Conservation (phyloP, 2,888 invertebrate species). For the Notocelia uddmanniana region DNA sequence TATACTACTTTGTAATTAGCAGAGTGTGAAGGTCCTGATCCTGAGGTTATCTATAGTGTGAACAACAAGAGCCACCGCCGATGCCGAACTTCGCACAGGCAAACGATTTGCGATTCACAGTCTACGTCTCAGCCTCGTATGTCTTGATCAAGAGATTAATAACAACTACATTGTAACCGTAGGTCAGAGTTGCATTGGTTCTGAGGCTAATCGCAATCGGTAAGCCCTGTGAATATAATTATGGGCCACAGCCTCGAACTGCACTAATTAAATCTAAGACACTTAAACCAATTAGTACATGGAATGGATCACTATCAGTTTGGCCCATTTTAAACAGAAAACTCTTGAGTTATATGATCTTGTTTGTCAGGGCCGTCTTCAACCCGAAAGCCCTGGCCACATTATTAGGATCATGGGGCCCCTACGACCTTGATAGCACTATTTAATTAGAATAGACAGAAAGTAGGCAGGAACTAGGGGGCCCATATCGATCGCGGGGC, state of each 20-base stretch:
- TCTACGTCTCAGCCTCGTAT: background rate
- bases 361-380: background rate
- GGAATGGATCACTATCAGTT: conserved; percentile 31
- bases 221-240: background rate
- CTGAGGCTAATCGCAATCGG: background rate
- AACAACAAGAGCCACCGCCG: conserved; percentile 35
- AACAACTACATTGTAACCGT: background rate
- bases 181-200: background rate
- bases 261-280: conserved; percentile 36
- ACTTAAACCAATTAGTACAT: conserved; percentile 33
- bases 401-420: too few species aligned
- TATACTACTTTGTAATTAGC: conserved; percentile 29
- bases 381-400: too few species aligned
- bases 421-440: too few species aligned
- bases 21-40: conserved; percentile 31
- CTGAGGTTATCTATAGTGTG: conserved; percentile 34
- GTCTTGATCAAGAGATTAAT: background rate
- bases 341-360: background rate
- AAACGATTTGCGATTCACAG: background rate
- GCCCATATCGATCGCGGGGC: too few species aligned
- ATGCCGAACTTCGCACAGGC: conserved; percentile 21
- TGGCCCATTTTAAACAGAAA: conserved; percentile 10
- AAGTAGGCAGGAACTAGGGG: too few species aligned
- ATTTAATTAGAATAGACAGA: too few species aligned
- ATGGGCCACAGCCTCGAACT: conserved; percentile 9